These are phyloP conservation scores for Hoplostethus mediterraneus DNA, from an alignment of 2,797 vertebrate species.

Conservation along the genomic window DNA sequence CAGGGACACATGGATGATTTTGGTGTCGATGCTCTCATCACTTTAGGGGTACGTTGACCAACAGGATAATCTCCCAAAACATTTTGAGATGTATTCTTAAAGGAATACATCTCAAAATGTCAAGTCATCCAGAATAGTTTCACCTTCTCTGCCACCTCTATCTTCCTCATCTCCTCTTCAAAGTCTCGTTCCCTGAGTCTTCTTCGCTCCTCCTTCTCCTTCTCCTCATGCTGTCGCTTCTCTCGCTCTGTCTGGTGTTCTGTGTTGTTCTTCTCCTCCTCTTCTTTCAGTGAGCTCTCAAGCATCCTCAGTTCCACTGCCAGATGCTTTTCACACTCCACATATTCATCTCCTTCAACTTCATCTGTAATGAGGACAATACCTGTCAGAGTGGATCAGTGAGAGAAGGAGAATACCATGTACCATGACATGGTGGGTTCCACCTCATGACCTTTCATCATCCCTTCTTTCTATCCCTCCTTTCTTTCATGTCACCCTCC, in stretches of 20 bases:
- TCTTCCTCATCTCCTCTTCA: constrained; percentile 83
- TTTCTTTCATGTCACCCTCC: background rate
- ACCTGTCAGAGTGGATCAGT: background rate
- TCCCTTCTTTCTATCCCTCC: background rate
- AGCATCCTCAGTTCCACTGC: constrained; percentile 73
- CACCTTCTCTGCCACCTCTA: constrained; percentile 71
- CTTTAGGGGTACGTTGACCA: too few relatives aligned
- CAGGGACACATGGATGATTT: too few relatives aligned
- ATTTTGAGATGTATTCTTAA: background rate
- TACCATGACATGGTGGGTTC: background rate
- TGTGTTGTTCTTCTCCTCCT: constrained; percentile 72
- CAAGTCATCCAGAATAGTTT: constrained; percentile 10
- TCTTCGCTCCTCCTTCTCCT: constrained; percentile 78
- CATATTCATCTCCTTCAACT: constrained; percentile 56
- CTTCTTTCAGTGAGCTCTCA: constrained; percentile 74
- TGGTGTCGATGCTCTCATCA: too few relatives aligned
- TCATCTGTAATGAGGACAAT: constrained; percentile 40
- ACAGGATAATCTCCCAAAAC: too few relatives aligned
- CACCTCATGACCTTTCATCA: background rate
- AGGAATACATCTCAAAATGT: background rate
- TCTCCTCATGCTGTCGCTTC: constrained; percentile 65
- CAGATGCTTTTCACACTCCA: constrained; percentile 61
- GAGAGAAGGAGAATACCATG: background rate
- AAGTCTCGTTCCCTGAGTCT: constrained; percentile 78
- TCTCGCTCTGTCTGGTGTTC: constrained; percentile 71